Conservation (phyloP, 2,113 vertebrate genomes). For the Gallinago jamesoni region DNA sequence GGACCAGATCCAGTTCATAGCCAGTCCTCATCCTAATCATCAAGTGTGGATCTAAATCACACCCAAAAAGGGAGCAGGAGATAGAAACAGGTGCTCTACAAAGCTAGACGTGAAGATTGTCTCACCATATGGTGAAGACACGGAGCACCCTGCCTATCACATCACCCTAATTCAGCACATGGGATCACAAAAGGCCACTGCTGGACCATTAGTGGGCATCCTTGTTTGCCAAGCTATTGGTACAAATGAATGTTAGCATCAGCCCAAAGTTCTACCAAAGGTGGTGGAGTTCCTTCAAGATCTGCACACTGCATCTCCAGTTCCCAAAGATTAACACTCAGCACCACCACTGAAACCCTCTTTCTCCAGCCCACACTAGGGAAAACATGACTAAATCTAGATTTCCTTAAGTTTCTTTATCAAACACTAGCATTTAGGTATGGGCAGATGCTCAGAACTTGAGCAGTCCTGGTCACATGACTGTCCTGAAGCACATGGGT, state of each 20-base stretch:
- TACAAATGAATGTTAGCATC: neutral
- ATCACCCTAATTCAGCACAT: neutral
- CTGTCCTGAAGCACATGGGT: neutral
- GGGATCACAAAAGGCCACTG: neutral
- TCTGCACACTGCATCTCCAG: fast-evolving
- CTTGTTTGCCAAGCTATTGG: neutral
- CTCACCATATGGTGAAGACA: neutral
- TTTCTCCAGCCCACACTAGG: neutral
- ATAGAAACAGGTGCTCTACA: neutral
- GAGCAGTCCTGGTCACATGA: fast-evolving
- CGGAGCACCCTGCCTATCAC: neutral
- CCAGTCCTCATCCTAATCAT: neutral
- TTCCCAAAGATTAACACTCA: neutral
- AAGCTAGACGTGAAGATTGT: neutral
- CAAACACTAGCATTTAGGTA: neutral
- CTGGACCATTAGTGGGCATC: neutral
- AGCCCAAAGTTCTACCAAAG: neutral
- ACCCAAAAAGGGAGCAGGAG: neutral
- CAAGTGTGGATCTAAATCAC: neutral
- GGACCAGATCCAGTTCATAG: neutral
- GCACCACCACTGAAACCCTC: fast-evolving
- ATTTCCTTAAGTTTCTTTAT: neutral
- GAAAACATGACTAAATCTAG: neutral
- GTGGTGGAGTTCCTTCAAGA: neutral
- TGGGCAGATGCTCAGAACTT: fast-evolving